Percentiles rank a stretch among this genome's conserved stretches.
phyloP scores from a whole-genome alignment of 2,888 invertebrate species.

The Cephus nigrinus region DNA sequence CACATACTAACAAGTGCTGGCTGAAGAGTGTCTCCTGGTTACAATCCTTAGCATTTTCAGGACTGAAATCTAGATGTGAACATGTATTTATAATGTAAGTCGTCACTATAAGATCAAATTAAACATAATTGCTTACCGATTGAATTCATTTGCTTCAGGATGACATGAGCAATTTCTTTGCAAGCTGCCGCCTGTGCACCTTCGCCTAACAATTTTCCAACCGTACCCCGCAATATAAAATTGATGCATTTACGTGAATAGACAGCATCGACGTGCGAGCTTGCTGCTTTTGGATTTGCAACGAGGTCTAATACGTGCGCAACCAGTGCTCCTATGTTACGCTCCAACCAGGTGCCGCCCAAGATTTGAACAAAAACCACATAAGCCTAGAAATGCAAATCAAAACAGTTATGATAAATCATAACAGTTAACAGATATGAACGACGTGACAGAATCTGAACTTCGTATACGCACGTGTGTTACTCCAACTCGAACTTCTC shows the following conservation, averaged over 20 bases:
- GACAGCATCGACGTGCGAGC: slow-evolving; percentile 97
- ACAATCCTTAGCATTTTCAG: slow-evolving; percentile 91
- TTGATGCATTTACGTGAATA: slow-evolving; percentile 97
- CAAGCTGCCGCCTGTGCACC: slow-evolving; percentile 96
- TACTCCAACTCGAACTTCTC: slow-evolving; percentile 97
- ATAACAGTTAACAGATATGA: background rate
- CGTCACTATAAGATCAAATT: background rate
- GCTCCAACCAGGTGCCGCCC: slow-evolving; percentile 95
- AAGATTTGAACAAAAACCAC: slow-evolving; percentile 94
- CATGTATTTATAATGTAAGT: background rate
- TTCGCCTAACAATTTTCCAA: slow-evolving; percentile 95
- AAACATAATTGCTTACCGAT: slow-evolving; percentile 68
- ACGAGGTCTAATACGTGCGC: slow-evolving; percentile 92
- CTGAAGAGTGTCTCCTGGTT: slow-evolving; percentile 92
- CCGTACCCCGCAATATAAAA: slow-evolving; percentile 90
- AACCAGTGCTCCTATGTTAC: slow-evolving; percentile 87
- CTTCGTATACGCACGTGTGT: slow-evolving; percentile 81
- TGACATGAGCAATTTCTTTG: slow-evolving; percentile 91
- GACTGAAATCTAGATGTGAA: slow-evolving; percentile 78
- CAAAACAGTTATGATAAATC: background rate
- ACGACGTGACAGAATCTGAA: background rate
- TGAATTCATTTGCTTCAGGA: slow-evolving; percentile 94
- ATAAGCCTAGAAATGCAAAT: slow-evolving; percentile 77
- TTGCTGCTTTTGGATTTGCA: slow-evolving; percentile 94
- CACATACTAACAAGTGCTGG: slow-evolving; percentile 92